These are phyloP conservation scores for Erynnis tages DNA, from an alignment of 2,888 invertebrate genomes.

Conservation along the genomic window DNA sequence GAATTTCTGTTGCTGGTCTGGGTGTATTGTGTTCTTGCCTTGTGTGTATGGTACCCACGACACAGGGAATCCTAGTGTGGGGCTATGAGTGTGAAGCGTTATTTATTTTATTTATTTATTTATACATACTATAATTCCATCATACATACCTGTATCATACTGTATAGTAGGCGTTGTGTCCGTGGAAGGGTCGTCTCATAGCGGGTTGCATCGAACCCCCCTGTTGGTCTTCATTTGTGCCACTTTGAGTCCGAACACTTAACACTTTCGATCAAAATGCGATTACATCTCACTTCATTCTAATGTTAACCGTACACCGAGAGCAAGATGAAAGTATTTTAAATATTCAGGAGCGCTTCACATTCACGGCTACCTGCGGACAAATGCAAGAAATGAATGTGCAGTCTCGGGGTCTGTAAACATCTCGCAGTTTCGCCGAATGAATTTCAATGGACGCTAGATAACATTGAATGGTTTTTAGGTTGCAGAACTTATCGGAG, in stretches of 20 bases:
- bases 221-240: neutral
- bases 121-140: too few relatives aligned
- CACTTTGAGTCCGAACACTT: constrained; percentile 14
- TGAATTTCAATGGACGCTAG: neutral
- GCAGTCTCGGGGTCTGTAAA: constrained; percentile 3
- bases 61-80: too few relatives aligned
- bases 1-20: too few relatives aligned
- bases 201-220: constrained; percentile 24
- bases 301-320: neutral
- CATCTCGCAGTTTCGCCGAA: neutral
- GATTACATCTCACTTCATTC: constrained; percentile 20
- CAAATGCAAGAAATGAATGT: constrained; percentile 7
- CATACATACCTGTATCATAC: constrained; percentile 40
- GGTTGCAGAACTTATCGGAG: too few relatives aligned
- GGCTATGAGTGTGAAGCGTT: too few relatives aligned
- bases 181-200: constrained; percentile 32
- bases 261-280: neutral
- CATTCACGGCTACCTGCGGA: constrained; percentile 1
- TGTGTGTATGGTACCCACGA: too few relatives aligned
- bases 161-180: constrained; percentile 32
- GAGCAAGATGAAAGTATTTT: neutral
- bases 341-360: neutral
- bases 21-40: too few relatives aligned
- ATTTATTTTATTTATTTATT: too few relatives aligned
- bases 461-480: neutral